A percentile compares a stretch with the other conserved stretches of the same genome.
These are phyloP conservation scores for Cyclophora punctaria DNA, from an alignment of 2,888 invertebrate species.

Conservation along the genomic window DNA sequence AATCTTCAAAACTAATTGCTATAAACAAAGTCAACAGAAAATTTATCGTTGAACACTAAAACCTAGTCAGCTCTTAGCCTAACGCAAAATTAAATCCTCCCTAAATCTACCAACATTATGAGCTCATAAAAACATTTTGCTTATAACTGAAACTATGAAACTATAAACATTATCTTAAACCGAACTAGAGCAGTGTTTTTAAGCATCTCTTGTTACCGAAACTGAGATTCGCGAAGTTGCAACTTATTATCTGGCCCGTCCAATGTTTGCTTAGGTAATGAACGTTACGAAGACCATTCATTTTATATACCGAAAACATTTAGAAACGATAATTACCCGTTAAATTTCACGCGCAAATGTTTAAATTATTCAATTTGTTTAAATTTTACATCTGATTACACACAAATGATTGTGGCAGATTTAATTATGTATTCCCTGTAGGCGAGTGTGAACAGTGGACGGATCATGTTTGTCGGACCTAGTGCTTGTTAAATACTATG, in stretches of 20 bases:
- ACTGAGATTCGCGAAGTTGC: slow-evolving; percentile 32
- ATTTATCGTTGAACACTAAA: too few species aligned
- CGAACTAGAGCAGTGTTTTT: too few species aligned
- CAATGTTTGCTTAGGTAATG: slow-evolving; percentile 69
- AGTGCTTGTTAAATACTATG: neutral
- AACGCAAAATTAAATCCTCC: too few species aligned
- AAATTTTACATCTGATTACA: slow-evolving; percentile 34
- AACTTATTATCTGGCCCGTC: slow-evolving; percentile 49
- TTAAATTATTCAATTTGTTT: slow-evolving; percentile 49
- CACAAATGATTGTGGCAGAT: slow-evolving; percentile 22
- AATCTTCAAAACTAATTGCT: too few species aligned
- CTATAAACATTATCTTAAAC: too few species aligned
- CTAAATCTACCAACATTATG: too few species aligned
- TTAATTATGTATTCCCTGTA: slow-evolving; percentile 23
- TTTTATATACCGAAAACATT: slow-evolving; percentile 35
- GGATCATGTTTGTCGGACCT: slow-evolving; percentile 2
- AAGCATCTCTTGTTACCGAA: slow-evolving; percentile 2
- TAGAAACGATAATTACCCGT: slow-evolving; percentile 54
- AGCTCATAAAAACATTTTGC: too few species aligned
- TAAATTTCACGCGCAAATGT: slow-evolving; percentile 49
- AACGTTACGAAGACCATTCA: slow-evolving; percentile 24
- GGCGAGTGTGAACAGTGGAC: slow-evolving; percentile 5
- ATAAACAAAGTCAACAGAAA: too few species aligned
- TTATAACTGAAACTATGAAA: too few species aligned
- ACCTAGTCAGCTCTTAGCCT: too few species aligned